These are phyloP conservation scores for Numida meleagris DNA, from an alignment of 2,113 vertebrate genomes.

Conservation along the genomic window DNA sequence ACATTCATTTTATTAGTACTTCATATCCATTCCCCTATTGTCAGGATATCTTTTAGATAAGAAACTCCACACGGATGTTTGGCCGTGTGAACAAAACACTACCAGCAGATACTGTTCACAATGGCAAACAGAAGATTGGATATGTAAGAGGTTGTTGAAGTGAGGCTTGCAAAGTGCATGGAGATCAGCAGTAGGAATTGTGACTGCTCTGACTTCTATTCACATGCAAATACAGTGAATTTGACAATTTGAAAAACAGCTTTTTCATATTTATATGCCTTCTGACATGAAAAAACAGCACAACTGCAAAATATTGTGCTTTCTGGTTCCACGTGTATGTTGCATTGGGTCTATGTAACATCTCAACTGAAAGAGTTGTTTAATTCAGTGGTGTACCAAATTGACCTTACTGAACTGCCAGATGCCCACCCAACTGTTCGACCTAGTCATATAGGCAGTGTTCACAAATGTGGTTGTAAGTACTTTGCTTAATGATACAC, in stretches of 20 bases:
- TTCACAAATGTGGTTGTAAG: too few species aligned
- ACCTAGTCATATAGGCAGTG: not conserved
- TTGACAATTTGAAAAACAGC: not conserved
- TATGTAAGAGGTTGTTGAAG: not conserved
- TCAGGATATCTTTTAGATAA: not conserved
- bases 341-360: not conserved
- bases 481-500: too few species aligned
- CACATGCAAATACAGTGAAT: not conserved
- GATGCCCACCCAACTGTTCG: not conserved
- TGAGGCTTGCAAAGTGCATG: not conserved
- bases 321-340: too few species aligned
- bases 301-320: not conserved
- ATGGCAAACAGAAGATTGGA: not conserved
- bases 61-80: not conserved
- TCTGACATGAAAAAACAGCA: not conserved
- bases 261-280: too few species aligned
- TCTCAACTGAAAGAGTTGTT: not conserved
- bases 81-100: not conserved
- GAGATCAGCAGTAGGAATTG: not conserved
- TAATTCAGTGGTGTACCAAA: not conserved
- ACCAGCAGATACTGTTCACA: not conserved
- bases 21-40: not conserved
- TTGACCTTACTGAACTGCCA: not conserved
- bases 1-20: not conserved
- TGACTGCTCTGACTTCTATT: not conserved